Evolutionary conservation across 2,888 invertebrate genomes (phyloP).

Genomic region (Tenthredo notha): DNA sequence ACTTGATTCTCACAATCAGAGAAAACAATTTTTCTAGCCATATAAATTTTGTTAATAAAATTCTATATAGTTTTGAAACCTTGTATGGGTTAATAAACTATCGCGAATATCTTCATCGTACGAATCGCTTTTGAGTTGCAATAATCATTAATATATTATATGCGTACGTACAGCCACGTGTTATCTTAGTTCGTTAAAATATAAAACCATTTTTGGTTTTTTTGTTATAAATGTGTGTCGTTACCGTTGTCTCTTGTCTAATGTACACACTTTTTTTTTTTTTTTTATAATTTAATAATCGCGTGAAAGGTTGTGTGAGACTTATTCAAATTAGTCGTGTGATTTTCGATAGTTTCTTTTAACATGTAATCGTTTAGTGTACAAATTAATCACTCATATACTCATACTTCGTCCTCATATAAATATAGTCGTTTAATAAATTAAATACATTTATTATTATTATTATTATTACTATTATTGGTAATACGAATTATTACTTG

Average conservation of each 20-base stretch:
- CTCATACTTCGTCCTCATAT: constrained; percentile 28
- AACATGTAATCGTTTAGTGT: constrained; percentile 33
- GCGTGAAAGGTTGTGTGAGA: constrained; percentile 46
- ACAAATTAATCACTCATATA: constrained; percentile 44
- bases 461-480: constrained; percentile 27
- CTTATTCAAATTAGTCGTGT: constrained; percentile 43
- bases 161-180: background rate
- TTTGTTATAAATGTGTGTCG: constrained; percentile 45
- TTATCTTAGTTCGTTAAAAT: background rate
- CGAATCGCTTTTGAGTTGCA: background rate
- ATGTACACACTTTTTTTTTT: background rate
- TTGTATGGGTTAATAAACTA: background rate
- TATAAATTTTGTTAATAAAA: background rate
- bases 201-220: constrained; percentile 43
- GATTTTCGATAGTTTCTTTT: constrained; percentile 36
- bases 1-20: background rate
- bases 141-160: background rate
- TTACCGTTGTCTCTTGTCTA: constrained; percentile 38
- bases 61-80: background rate
- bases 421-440: constrained; percentile 38
- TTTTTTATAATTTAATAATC: constrained; percentile 40
- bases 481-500: constrained; percentile 24
- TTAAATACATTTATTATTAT: background rate
- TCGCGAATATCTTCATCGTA: background rate
- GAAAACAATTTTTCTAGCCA: background rate